Conservation (phyloP, 2,113 vertebrate species). For the Rattus rattus region DNA sequence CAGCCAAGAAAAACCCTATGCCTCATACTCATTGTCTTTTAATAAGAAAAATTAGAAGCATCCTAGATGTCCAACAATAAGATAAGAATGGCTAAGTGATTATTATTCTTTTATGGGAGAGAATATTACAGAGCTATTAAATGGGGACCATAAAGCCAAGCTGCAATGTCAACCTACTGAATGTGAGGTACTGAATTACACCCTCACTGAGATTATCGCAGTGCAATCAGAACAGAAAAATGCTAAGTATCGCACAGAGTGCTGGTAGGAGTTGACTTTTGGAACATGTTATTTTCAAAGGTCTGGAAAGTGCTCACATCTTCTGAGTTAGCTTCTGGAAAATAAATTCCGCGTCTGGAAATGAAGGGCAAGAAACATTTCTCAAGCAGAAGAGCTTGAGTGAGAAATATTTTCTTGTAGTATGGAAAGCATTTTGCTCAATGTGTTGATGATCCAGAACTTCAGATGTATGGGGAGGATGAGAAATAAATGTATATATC, state of each 20-base stretch:
- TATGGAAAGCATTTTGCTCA: neutral
- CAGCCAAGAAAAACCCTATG: neutral
- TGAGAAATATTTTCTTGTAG: neutral
- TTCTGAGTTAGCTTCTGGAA: constrained; percentile 42
- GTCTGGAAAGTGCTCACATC: neutral
- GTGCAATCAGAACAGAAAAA: constrained; percentile 16
- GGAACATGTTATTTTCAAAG: constrained; percentile 54
- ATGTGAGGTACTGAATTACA: constrained; percentile 45
- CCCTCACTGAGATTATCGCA: constrained; percentile 23
- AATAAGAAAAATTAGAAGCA: constrained; percentile 20
- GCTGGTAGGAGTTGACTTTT: constrained; percentile 36
- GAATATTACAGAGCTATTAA: constrained; percentile 19
- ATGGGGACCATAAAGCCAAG: neutral
- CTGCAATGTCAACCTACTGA: neutral
- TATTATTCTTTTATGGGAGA: constrained; percentile 21
- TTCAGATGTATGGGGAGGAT: constrained; percentile 4
- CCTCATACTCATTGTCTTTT: neutral
- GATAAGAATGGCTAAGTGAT: constrained; percentile 12
- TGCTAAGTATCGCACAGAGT: neutral
- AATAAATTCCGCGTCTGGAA: constrained; percentile 33
- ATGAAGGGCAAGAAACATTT: neutral
- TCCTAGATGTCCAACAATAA: constrained; percentile 13
- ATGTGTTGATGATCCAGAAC: neutral
- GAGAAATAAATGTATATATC: neutral
- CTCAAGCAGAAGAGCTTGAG: neutral